phyloP scores from a whole-genome alignment of 23 tunicate species.

The Aplidium turbinatum region DNA sequence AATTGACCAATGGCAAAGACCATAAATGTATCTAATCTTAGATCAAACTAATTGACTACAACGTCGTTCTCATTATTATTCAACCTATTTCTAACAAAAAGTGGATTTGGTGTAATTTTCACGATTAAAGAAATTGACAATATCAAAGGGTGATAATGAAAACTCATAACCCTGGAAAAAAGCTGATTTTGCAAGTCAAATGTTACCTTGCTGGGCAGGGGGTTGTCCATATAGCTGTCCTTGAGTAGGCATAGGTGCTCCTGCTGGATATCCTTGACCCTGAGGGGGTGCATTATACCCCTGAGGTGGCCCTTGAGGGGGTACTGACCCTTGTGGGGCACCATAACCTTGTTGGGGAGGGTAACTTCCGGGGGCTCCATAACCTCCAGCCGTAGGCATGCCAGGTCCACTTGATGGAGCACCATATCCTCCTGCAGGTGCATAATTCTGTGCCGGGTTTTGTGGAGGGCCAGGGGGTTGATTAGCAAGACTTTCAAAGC shows the following conservation, averaged over 20 bases:
- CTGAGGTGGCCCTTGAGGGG: constrained; percentile 25
- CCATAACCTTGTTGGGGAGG: constrained; percentile 42
- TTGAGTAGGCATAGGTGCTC: constrained; percentile 2
- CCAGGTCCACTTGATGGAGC: no score
- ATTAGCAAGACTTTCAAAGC: constrained; percentile 24
- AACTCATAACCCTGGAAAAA: no score
- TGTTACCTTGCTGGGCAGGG: constrained; percentile 19
- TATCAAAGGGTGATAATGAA: no score
- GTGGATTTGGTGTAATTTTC: no score
- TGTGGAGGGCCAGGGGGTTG: constrained; percentile 45
- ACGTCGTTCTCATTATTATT: no score
- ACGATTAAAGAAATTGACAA: no score
- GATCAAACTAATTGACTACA: no score
- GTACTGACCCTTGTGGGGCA: no score
- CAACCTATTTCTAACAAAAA: no score
- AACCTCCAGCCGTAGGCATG: constrained; percentile 18
- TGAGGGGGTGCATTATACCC: background rate
- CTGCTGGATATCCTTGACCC: background rate
- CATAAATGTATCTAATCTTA: no score
- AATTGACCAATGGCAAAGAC: no score
- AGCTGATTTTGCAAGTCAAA: no score
- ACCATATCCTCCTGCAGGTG: constrained; percentile 7
- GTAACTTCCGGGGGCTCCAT: constrained; percentile 17
- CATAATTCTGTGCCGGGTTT: constrained; percentile 53
- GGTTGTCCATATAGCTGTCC: constrained; percentile 18